Conservation (phyloP, 1,140 invertebrate genomes). For the Brachionus calyciflorus region DNA sequence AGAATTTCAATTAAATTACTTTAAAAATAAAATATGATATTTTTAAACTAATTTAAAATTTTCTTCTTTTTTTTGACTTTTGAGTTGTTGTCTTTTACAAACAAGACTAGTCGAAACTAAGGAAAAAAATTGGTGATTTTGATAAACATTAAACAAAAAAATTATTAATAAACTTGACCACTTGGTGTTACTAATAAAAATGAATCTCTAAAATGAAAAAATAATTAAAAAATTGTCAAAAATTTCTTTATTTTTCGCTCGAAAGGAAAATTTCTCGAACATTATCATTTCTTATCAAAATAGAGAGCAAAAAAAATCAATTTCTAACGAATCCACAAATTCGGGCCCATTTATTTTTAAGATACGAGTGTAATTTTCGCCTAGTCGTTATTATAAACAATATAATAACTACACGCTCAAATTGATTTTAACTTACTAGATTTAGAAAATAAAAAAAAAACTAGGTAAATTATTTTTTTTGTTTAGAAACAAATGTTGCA, state of each 20-base stretch:
- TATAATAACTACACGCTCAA: conserved; percentile 27
- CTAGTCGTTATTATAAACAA: conserved; percentile 22
- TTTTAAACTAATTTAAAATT: no score
- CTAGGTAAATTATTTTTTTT: conserved; percentile 42
- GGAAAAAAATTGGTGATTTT: not conserved
- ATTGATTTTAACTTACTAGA: conserved; percentile 18
- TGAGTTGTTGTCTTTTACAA: not conserved
- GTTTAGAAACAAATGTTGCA: conserved; percentile 39
- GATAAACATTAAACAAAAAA: not conserved
- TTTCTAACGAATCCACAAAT: not conserved
- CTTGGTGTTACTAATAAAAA: conserved; percentile 17
- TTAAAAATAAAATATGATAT: no score
- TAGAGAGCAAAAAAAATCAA: conserved; percentile 21
- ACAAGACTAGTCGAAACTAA: not conserved
- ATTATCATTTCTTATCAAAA: conserved; percentile 44
- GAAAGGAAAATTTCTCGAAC: conserved; percentile 2
- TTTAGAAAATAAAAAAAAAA: not conserved
- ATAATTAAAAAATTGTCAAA: conserved; percentile 45
- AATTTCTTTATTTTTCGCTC: conserved; percentile 24
- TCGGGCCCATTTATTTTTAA: not conserved
- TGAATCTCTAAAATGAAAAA: conserved; percentile 24
- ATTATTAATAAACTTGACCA: conserved; percentile 18
- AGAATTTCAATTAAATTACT: no score
- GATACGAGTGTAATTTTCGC: conserved; percentile 25
- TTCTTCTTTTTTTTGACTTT: not conserved